Evolutionary conservation across 2,113 vertebrate species (phyloP).

Genomic region (Otolemur garnettii): DNA sequence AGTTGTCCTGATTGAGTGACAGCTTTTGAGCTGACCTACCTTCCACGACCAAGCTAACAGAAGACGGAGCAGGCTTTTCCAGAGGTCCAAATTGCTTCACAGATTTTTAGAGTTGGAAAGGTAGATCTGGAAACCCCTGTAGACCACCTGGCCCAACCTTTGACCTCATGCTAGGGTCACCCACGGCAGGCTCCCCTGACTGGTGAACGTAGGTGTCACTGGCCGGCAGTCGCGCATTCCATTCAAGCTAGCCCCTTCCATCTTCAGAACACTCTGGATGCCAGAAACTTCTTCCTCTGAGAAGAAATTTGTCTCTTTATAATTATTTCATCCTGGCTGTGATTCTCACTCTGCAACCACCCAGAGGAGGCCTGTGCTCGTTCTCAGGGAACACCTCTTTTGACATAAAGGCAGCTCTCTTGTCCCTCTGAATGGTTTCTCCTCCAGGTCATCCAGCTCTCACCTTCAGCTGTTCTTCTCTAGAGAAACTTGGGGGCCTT

Average conservation of each 20-base stretch:
- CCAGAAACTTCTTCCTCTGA: slow-evolving; percentile 23
- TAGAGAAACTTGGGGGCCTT: background rate
- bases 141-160: background rate
- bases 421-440: background rate
- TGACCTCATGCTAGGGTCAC: background rate
- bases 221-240: background rate
- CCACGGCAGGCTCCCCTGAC: background rate
- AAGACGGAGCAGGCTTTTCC: background rate
- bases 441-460: background rate
- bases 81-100: background rate
- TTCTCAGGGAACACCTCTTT: background rate
- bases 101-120: background rate
- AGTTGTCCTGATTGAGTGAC: slow-evolving; percentile 14
- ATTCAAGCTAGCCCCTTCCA: background rate
- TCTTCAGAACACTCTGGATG: slow-evolving; percentile 8
- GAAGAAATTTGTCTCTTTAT: background rate
- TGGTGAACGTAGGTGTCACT: background rate
- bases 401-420: background rate
- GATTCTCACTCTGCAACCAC: background rate
- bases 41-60: background rate
- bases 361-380: background rate
- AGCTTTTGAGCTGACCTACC: background rate
- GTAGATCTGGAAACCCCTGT: background rate
- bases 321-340: background rate
- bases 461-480: background rate